Evolutionary conservation across 1,140 invertebrate species (phyloP).

Genomic region (Leptopilina boulardi): DNA sequence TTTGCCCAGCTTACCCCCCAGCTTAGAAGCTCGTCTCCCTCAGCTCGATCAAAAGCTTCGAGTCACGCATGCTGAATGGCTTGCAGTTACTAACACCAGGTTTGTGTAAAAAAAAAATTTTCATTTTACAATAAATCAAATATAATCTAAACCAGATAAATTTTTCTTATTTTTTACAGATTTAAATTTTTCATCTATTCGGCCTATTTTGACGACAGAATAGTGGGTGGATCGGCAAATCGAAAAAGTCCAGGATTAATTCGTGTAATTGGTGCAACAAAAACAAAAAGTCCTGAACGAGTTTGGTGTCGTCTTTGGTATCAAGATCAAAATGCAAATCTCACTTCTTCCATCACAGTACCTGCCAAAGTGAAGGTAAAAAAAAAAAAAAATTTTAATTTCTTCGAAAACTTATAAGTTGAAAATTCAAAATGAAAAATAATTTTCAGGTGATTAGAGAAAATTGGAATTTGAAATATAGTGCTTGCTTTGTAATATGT

Average conservation of each 20-base stretch:
- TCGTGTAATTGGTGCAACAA: slow-evolving; percentile 90
- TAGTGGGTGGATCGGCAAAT: slow-evolving; percentile 68
- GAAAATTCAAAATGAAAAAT: no score
- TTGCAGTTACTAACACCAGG: slow-evolving; percentile 74
- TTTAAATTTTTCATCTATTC: slow-evolving; percentile 95
- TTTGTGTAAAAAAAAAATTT: slow-evolving; percentile 47
- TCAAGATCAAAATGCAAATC: slow-evolving; percentile 66
- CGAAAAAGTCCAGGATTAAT: slow-evolving; percentile 77
- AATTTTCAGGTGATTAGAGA: slow-evolving; percentile 86
- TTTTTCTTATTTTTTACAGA: slow-evolving; percentile 69
- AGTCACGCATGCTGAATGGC: slow-evolving; percentile 73
- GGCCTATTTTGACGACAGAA: slow-evolving; percentile 88
- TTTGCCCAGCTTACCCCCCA: slow-evolving; percentile 69
- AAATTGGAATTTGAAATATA: slow-evolving; percentile 96
- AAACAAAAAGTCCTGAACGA: slow-evolving; percentile 87
- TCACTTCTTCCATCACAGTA: slow-evolving; percentile 80
- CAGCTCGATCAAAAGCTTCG: slow-evolving; percentile 67
- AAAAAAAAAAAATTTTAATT: background rate
- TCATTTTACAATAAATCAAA: slow-evolving; percentile 35
- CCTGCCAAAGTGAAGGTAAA: slow-evolving; percentile 86
- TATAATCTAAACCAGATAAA: background rate
- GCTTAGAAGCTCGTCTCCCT: slow-evolving; percentile 70
- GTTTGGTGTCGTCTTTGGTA: slow-evolving; percentile 93
- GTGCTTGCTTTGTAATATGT: slow-evolving; percentile 92
- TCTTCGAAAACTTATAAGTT: background rate